These are phyloP conservation scores for Porites rus DNA, from an alignment of 92 coral and sea anemone genomes.

Conservation along the genomic window DNA sequence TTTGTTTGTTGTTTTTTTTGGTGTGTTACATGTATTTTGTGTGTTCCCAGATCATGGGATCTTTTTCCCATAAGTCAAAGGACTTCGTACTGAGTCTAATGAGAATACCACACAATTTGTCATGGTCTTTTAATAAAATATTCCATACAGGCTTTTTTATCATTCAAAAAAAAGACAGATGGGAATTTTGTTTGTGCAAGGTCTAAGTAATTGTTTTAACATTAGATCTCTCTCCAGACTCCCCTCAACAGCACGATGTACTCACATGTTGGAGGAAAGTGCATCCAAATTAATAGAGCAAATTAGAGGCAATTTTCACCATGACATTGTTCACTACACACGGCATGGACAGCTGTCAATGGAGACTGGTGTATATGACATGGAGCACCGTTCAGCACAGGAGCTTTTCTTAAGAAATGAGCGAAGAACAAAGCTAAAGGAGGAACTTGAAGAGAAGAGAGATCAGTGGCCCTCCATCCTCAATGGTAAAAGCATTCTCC, in stretches of 20 bases:
- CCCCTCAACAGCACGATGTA: constrained; percentile 69
- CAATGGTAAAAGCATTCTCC: constrained; percentile 55
- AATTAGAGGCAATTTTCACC: constrained; percentile 83
- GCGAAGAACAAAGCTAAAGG: constrained; percentile 82
- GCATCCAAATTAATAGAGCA: constrained; percentile 63
- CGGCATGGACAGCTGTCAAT: constrained; percentile 90
- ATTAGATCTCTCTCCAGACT: constrained; percentile 61
- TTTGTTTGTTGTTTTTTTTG: no score
- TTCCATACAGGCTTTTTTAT: no score
- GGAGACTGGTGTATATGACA: constrained; percentile 92
- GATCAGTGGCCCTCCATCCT: constrained; percentile 94
- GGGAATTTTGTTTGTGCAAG: background rate
- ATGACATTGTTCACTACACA: constrained; percentile 95
- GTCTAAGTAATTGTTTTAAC: background rate
- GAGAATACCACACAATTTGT: no score
- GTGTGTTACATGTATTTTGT: no score
- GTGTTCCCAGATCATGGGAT: no score
- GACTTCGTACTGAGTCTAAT: no score
- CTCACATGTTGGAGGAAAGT: constrained; percentile 78
- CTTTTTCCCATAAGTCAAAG: no score
- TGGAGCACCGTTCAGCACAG: constrained; percentile 94
- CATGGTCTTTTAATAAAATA: no score
- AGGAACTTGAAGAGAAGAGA: constrained; percentile 76
- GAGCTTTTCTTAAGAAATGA: constrained; percentile 95
- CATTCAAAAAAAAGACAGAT: no score